Evolutionary conservation across 2,888 invertebrate species (phyloP).

Genomic region (Girardia tigrina): DNA sequence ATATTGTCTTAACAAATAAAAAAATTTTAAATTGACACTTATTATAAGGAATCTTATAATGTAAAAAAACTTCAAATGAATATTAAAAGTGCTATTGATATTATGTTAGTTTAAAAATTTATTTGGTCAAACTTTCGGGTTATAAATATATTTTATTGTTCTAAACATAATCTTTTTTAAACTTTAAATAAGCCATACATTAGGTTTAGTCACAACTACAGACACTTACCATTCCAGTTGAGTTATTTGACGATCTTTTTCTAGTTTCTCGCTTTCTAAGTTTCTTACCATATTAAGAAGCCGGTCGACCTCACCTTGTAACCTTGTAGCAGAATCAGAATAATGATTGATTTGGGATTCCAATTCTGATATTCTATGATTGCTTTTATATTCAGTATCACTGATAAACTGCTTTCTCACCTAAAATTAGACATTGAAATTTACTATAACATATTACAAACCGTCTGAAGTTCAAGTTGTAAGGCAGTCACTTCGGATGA

Average conservation of each 20-base stretch:
- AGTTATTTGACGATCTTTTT: slow-evolving; percentile 44
- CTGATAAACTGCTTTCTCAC: slow-evolving; percentile 37
- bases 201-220: too few relatives aligned
- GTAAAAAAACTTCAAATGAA: too few relatives aligned
- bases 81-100: too few relatives aligned
- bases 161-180: too few relatives aligned
- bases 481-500: slow-evolving; percentile 39
- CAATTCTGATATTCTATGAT: slow-evolving; percentile 36
- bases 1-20: too few relatives aligned
- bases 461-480: slow-evolving; percentile 40
- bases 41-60: too few relatives aligned
- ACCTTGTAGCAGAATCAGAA: slow-evolving; percentile 40
- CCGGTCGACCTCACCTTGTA: slow-evolving; percentile 49
- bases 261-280: slow-evolving; percentile 49
- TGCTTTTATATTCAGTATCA: slow-evolving; percentile 33
- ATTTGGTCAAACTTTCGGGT: too few relatives aligned
- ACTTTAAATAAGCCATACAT: too few relatives aligned
- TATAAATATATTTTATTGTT: too few relatives aligned
- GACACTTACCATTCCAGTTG: slow-evolving; percentile 46
- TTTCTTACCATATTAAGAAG: slow-evolving; percentile 49
- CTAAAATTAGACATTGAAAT: slow-evolving; percentile 30
- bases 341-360: slow-evolving; percentile 38
- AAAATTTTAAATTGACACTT: too few relatives aligned
- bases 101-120: too few relatives aligned
- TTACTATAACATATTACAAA: neutral